Evolutionary conservation across 1,140 invertebrate genomes (phyloP), one percentile per base, ranked within the genome.

Genomic region (Pachypeltis micranthus): DNA sequence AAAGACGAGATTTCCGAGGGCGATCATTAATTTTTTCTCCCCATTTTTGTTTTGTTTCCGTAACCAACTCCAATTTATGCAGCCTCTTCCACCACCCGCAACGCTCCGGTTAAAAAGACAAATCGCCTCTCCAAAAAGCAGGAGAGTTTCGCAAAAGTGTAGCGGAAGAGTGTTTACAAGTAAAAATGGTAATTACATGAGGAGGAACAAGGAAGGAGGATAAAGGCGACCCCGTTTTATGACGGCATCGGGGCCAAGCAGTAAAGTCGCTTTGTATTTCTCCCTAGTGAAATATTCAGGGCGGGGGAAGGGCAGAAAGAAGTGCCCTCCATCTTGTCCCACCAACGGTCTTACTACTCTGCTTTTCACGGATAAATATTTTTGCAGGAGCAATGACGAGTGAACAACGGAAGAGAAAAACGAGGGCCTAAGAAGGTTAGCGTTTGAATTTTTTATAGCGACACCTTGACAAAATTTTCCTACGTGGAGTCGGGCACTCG

Each of bases 131-230:
- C n/a, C n/a, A n/a, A n/a, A n/a, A n/a, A n/a, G n/a, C n/a, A n/a
- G n/a, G n/a, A n/a, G n/a, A n/a, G n/a, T n/a, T n/a, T n/a, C n/a
- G n/a, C n/a, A n/a, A n/a, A n/a, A n/a, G n/a, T n/a, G n/a, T n/a
- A n/a, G n/a, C n/a, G n/a, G 34, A 21, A 51, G 23, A 51, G 47
- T 51, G 47, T 51, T 51, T 51, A 51, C 47, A 51, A 51, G 47
- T 51, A 51, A 51, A 51, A 51, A 51, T 51, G 47, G 47, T 51
- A 51, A 51, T 51, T 51, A 51, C 47, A 51, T 51, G 47, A 51
- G 47, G 4, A 51, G 19, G 47, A 4, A 51, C 7, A 10, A 4
- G 23, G 10, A 51, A 3, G 47, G 19, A 21, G 47, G 4, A 21
- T 4, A 51, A 7, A 16, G 21, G 47, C 47, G 19, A 7, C 47